These are phyloP conservation scores for Aspidiotus rigidus DNA, from an alignment of 2,888 invertebrate species.

Conservation along the genomic window DNA sequence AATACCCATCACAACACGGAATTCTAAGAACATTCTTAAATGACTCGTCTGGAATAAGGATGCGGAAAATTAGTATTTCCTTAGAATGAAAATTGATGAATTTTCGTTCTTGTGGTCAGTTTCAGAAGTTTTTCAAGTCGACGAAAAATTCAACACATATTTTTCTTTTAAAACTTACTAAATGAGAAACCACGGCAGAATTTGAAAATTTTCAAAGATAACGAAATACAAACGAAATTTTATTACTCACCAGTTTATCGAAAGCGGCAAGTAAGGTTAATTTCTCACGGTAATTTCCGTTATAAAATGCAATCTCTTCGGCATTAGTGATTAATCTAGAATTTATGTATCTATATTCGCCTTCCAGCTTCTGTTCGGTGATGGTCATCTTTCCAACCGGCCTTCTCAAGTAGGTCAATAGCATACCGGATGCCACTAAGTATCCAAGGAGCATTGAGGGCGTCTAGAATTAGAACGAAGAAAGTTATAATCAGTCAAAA, in stretches of 20 bases:
- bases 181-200: too few relatives aligned
- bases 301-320: slow-evolving; percentile 81
- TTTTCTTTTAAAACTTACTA: too few relatives aligned
- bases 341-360: slow-evolving; percentile 94
- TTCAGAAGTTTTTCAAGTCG: too few relatives aligned
- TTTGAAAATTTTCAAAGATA: too few relatives aligned
- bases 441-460: slow-evolving; percentile 83
- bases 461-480: slow-evolving; percentile 52
- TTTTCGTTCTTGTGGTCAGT: too few relatives aligned
- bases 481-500: too few relatives aligned
- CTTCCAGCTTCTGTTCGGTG: slow-evolving; percentile 92
- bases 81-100: too few relatives aligned
- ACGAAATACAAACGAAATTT: too few relatives aligned
- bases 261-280: slow-evolving; percentile 79
- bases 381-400: slow-evolving; percentile 88
- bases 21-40: slow-evolving; percentile 75
- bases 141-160: too few relatives aligned
- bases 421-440: slow-evolving; percentile 71
- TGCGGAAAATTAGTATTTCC: too few relatives aligned
- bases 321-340: slow-evolving; percentile 93
- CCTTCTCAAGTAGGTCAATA: slow-evolving; percentile 75
- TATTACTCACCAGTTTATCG: slow-evolving; percentile 58
- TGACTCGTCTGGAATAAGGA: slow-evolving; percentile 56
- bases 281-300: slow-evolving; percentile 79
- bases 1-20: slow-evolving; percentile 84